These are phyloP conservation scores for Eulithis testata DNA, from an alignment of 2,888 invertebrate species.

Conservation along the genomic window DNA sequence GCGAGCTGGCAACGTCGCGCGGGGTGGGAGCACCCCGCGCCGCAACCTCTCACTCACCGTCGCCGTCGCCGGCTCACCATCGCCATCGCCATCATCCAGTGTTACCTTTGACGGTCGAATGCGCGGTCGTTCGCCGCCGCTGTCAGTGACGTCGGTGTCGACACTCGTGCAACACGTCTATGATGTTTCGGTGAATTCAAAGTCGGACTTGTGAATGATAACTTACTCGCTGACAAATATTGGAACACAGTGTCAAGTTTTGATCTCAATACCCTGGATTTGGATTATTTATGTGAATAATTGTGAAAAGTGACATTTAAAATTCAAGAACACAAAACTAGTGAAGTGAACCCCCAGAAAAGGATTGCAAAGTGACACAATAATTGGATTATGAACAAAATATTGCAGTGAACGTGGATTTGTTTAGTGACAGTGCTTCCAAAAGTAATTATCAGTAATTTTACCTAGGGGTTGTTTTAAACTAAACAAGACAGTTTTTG, in stretches of 20 bases:
- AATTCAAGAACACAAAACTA: constrained; percentile 56
- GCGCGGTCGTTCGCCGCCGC: constrained; percentile 80
- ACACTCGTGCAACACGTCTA: constrained; percentile 83
- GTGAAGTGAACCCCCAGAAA: constrained; percentile 75
- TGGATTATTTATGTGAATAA: constrained; percentile 68
- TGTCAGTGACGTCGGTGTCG: constrained; percentile 82
- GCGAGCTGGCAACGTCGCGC: constrained; percentile 84
- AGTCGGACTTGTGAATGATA: constrained; percentile 81
- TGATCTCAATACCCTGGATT: constrained; percentile 72
- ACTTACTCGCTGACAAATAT: constrained; percentile 85
- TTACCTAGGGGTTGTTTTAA: constrained; percentile 15
- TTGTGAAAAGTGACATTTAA: constrained; percentile 76
- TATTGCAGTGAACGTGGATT: constrained; percentile 60
- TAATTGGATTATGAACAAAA: constrained; percentile 68
- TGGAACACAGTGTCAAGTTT: constrained; percentile 89
- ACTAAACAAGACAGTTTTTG: too few species aligned
- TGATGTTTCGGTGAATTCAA: constrained; percentile 82
- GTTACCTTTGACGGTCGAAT: constrained; percentile 86
- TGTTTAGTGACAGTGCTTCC: constrained; percentile 64
- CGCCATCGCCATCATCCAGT: constrained; percentile 81
- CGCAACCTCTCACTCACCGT: constrained; percentile 86
- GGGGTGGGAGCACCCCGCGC: constrained; percentile 82
- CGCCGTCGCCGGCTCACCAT: constrained; percentile 83
- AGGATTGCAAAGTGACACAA: constrained; percentile 75
- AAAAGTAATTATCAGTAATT: constrained; percentile 63